Conservation (phyloP, 2,888 invertebrate species). For the Latrodectus elegans region DNA sequence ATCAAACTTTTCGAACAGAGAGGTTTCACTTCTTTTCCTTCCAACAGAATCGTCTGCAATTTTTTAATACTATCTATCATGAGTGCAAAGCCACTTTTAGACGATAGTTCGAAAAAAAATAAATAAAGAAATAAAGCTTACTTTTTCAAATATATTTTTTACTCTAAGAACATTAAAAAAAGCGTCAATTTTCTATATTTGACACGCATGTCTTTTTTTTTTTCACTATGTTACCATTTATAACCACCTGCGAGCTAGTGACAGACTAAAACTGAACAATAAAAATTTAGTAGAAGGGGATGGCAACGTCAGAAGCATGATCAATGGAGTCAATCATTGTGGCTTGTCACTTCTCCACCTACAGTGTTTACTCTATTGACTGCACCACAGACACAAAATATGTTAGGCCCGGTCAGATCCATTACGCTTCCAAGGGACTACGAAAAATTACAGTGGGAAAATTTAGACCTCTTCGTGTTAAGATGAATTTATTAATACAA, state of each 20-base stretch:
- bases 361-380: slow-evolving; percentile 62
- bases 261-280: not conserved
- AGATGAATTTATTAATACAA: too few species aligned
- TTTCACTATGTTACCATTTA: slow-evolving; percentile 30
- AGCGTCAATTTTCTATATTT: slow-evolving; percentile 27
- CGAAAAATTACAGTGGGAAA: not conserved
- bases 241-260: slow-evolving; percentile 42
- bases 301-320: slow-evolving; percentile 29
- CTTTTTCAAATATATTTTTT: slow-evolving; percentile 3
- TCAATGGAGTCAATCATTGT: slow-evolving; percentile 61
- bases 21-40: slow-evolving; percentile 7
- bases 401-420: slow-evolving; percentile 20
- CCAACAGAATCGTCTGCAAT: slow-evolving; percentile 16
- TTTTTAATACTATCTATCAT: slow-evolving; percentile 21
- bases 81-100: slow-evolving; percentile 10
- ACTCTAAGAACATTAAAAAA: slow-evolving; percentile 1
- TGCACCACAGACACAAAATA: slow-evolving; percentile 24
- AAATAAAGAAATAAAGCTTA: not conserved
- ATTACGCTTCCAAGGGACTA: slow-evolving; percentile 8
- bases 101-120: not conserved
- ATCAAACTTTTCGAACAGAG: slow-evolving; percentile 30
- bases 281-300: not conserved
- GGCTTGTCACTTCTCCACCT: slow-evolving; percentile 7
- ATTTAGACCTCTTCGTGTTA: too few species aligned
- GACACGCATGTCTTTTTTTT: slow-evolving; percentile 15